Percentiles rank a stretch among this genome's conserved stretches.
Conservation (phyloP, 2,888 invertebrate genomes). For the Hylaea fasciaria region DNA sequence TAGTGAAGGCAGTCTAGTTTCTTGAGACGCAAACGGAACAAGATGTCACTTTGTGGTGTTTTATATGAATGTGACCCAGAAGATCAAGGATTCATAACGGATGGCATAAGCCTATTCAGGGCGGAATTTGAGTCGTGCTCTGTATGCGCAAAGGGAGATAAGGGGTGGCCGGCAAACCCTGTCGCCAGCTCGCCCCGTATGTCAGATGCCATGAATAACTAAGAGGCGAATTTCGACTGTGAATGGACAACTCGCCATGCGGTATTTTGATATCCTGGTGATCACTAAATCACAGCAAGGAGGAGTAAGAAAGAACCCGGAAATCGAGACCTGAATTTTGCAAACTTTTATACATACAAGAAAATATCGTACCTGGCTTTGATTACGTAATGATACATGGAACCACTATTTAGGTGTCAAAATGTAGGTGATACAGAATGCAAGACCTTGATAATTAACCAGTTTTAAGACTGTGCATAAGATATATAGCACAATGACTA, state of each 20-base stretch:
- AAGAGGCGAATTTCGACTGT: conserved; percentile 60
- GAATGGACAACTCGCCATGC: conserved; percentile 49
- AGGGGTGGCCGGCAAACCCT: conserved; percentile 51
- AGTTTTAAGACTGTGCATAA: background rate
- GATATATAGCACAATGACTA: background rate
- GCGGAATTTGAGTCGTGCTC: conserved; percentile 65
- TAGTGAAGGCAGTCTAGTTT: conserved; percentile 15
- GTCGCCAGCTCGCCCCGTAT: conserved; percentile 42
- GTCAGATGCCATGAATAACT: conserved; percentile 71
- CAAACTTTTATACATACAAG: background rate
- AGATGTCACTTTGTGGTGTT: conserved; percentile 21
- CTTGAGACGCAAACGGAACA: conserved; percentile 12
- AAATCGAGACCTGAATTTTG: conserved; percentile 3
- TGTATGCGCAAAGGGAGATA: conserved; percentile 63
- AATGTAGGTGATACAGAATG: conserved; percentile 2
- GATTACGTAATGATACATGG: conserved; percentile 17
- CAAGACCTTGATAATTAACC: conserved; percentile 6
- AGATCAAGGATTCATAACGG: conserved; percentile 49
- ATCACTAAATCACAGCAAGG: background rate
- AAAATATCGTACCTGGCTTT: background rate
- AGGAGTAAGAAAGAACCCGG: conserved; percentile 4
- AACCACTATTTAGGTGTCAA: background rate
- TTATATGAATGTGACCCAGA: conserved; percentile 47
- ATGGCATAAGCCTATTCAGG: conserved; percentile 58
- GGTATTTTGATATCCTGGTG: conserved; percentile 3